Percentiles rank a stretch among this genome's conserved stretches.
Evolutionary conservation across 2,797 vertebrate genomes (phyloP).

Genomic region (Acrocephalus scirpaceus): DNA sequence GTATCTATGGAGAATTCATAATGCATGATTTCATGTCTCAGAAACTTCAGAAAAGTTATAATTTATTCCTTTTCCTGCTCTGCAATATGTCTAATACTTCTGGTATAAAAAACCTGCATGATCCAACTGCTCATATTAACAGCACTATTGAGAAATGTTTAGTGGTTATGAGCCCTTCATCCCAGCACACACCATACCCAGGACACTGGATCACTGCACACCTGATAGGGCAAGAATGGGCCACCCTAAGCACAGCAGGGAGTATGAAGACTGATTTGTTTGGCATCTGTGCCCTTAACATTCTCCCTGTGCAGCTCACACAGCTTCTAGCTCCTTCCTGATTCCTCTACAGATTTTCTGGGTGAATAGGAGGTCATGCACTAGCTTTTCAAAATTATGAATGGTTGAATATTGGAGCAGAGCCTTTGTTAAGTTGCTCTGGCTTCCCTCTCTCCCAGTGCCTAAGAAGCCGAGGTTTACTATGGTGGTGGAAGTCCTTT

Average conservation of each 20-base stretch:
- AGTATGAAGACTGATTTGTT: neutral
- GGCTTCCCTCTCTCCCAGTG: neutral
- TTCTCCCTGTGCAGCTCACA: neutral
- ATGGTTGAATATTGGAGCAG: neutral
- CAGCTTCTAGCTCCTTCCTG: neutral
- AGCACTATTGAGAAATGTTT: neutral
- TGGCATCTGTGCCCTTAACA: neutral
- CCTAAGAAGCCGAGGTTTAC: neutral
- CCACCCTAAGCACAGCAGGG: neutral
- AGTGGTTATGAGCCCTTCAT: neutral
- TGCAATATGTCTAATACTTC: neutral
- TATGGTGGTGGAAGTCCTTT: neutral
- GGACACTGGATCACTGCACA: neutral
- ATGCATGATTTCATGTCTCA: neutral
- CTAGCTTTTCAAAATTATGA: neutral
- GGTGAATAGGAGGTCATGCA: neutral
- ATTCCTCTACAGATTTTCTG: neutral
- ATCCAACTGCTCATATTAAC: neutral
- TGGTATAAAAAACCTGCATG: neutral
- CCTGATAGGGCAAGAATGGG: neutral
- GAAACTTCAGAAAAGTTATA: slow-evolving; percentile 44
- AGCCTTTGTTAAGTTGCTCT: neutral
- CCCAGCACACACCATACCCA: neutral
- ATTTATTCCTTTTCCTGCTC: slow-evolving; percentile 9
- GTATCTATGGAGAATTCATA: slow-evolving; percentile 25